A percentile compares a stretch with the other conserved stretches of the same genome.
phyloP scores from a whole-genome alignment of 2,888 invertebrate species.

The Xestoiulus laeticollis region DNA sequence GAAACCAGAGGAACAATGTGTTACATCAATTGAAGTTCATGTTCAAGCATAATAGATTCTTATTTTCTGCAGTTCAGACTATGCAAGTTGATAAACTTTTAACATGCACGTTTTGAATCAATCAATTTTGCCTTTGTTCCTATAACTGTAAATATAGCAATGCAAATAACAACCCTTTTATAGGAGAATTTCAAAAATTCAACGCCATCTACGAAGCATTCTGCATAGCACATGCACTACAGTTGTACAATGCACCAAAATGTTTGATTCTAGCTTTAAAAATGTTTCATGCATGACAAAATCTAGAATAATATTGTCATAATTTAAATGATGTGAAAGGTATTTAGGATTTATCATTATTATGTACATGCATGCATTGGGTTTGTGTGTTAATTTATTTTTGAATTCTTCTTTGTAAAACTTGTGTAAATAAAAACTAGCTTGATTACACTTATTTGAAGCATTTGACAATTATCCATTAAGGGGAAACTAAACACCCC shows the following conservation, averaged over 20 bases:
- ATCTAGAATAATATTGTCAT: no score
- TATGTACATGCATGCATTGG: background rate
- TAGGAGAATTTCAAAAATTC: no score
- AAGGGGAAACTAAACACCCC: no score
- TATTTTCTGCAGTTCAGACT: background rate
- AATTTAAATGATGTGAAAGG: no score
- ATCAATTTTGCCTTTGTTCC: background rate
- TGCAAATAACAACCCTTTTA: no score
- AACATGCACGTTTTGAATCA: background rate
- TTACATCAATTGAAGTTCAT: background rate
- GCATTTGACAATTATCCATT: no score
- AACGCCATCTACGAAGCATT: no score
- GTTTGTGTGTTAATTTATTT: no score
- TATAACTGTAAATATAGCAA: background rate
- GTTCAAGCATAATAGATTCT: slow-evolving; percentile 31
- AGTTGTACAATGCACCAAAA: no score
- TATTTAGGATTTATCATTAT: background rate
- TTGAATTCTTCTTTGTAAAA: background rate
- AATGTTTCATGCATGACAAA: no score
- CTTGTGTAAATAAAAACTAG: background rate
- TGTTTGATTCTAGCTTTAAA: no score
- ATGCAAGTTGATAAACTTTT: background rate
- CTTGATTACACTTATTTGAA: background rate
- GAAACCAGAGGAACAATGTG: background rate
- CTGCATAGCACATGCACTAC: no score